Evolutionary conservation across 1,140 invertebrate genomes (phyloP).

Genomic region (Aphaenogaster ashmeadi): DNA sequence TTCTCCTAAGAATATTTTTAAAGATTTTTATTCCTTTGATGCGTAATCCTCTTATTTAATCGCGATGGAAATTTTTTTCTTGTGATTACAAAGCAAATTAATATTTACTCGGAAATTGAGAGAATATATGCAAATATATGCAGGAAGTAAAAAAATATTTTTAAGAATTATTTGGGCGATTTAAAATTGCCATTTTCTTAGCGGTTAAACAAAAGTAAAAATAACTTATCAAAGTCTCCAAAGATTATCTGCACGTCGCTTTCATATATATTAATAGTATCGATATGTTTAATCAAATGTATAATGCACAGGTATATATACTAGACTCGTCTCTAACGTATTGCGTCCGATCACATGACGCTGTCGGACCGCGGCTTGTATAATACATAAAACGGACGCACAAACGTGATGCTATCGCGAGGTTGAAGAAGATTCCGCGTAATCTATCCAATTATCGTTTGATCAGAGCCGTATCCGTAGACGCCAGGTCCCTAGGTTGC

Average conservation of each 20-base stretch:
- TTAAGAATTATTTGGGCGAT: background rate
- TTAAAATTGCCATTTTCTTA: background rate
- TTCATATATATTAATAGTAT: slow-evolving; percentile 1
- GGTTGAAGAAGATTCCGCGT: slow-evolving; percentile 83
- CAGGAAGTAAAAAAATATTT: background rate
- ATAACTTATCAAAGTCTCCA: background rate
- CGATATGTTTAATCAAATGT: background rate
- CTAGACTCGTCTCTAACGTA: slow-evolving; percentile 50
- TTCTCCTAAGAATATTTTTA: background rate
- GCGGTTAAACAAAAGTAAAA: background rate
- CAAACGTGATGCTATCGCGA: slow-evolving; percentile 84
- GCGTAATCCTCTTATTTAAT: slow-evolving; percentile 1
- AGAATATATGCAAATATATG: background rate
- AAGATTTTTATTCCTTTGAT: background rate
- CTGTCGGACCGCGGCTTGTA: slow-evolving; percentile 60
- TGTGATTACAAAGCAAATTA: background rate
- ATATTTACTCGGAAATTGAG: background rate
- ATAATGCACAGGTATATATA: background rate
- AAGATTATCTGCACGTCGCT: background rate
- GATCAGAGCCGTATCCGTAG: slow-evolving; percentile 81
- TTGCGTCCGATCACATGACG: slow-evolving; percentile 53
- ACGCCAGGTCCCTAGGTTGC: slow-evolving; percentile 60
- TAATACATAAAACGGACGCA: slow-evolving; percentile 81
- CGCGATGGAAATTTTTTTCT: background rate
- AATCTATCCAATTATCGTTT: slow-evolving; percentile 87